Percentiles rank a stretch among this genome's conserved stretches.
phyloP scores from a whole-genome alignment of 2,113 vertebrate species.

The Triplophysa tibetana region DNA sequence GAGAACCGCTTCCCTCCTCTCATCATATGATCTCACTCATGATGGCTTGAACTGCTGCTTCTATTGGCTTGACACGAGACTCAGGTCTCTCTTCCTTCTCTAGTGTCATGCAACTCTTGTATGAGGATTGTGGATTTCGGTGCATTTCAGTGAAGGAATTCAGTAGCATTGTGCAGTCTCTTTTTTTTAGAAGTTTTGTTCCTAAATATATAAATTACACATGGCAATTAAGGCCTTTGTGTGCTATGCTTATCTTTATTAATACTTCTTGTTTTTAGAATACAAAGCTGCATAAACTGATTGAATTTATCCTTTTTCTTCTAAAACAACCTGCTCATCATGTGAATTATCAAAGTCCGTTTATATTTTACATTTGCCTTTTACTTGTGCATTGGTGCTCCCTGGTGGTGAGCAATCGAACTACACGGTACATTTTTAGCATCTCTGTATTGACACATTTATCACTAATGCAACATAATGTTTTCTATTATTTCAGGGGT shows the following conservation, averaged over 20 bases:
- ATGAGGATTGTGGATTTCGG: not conserved
- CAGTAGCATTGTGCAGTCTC: too few species aligned
- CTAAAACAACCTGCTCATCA: not conserved
- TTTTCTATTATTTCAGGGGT: too few species aligned
- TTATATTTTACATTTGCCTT: not conserved
- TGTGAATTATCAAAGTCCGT: not conserved
- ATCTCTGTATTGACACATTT: not conserved
- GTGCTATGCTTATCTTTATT: not conserved
- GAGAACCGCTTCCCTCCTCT: not conserved
- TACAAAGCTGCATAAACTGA: not conserved
- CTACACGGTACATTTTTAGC: not conserved
- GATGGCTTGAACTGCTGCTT: not conserved
- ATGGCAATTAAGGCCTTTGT: too few species aligned
- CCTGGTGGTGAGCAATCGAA: not conserved
- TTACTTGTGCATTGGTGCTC: not conserved
- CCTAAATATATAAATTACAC: not conserved
- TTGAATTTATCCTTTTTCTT: too few species aligned
- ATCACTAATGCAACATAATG: not conserved
- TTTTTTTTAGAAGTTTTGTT: too few species aligned
- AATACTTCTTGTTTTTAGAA: not conserved
- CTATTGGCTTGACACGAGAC: not conserved
- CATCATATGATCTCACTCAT: not conserved
- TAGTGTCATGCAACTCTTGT: not conserved
- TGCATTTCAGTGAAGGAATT: too few species aligned
- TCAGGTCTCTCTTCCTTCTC: not conserved